Conservation (phyloP, 2,888 invertebrate species). For the Lucinisca nassula region DNA sequence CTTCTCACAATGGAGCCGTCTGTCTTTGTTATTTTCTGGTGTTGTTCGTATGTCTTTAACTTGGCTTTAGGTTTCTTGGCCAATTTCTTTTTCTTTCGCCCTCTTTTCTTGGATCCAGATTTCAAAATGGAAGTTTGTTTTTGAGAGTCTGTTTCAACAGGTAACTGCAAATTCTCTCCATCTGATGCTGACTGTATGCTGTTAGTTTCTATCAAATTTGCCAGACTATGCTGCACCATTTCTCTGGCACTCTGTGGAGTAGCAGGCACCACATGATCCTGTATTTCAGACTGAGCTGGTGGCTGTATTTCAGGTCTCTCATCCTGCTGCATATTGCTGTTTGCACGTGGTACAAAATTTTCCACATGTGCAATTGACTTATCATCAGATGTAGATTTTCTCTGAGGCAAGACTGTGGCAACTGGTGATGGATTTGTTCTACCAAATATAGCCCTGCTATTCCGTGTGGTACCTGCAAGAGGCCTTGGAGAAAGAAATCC, state of each 20-base stretch:
- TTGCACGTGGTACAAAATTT: not conserved
- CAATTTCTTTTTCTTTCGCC: not conserved
- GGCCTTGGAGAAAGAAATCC: conserved; percentile 63
- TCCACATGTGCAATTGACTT: not conserved
- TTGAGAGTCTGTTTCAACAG: not conserved
- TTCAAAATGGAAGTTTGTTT: not conserved
- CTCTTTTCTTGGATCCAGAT: not conserved
- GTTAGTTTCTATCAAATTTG: not conserved
- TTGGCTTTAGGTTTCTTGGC: not conserved
- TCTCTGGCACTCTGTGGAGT: not conserved
- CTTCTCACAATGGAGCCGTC: not conserved
- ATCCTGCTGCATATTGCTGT: not conserved
- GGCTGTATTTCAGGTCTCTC: not conserved
- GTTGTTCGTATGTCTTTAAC: not conserved
- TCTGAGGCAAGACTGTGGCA: conserved; percentile 74
- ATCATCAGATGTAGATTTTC: conserved; percentile 20
- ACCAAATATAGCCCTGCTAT: conserved; percentile 65
- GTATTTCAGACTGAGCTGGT: not conserved
- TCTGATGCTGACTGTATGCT: not conserved
- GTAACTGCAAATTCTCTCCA: not conserved
- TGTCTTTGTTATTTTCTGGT: not conserved
- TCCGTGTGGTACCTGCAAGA: conserved; percentile 61
- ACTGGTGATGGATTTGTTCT: conserved; percentile 74
- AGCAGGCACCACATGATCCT: not conserved
- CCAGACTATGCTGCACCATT: not conserved